These are phyloP conservation scores for Zosterops lateralis DNA, from an alignment of 2,113 vertebrate species.

Conservation along the genomic window DNA sequence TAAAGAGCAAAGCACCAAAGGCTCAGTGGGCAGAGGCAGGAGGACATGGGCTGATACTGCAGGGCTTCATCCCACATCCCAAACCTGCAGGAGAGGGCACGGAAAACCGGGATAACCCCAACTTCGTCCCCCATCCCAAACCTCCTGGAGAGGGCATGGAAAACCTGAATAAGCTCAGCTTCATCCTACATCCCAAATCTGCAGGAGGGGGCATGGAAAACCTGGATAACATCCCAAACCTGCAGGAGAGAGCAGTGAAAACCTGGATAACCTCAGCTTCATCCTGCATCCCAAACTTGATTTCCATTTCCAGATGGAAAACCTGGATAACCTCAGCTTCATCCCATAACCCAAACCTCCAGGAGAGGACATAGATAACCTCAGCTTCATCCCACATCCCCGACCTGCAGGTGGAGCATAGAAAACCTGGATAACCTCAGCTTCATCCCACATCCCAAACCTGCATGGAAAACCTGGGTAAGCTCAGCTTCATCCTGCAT, in stretches of 20 bases:
- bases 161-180: neutral
- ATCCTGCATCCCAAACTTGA: too few relatives aligned
- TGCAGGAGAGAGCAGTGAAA: too few relatives aligned
- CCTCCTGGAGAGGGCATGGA: neutral
- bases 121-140: neutral
- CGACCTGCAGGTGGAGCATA: too few relatives aligned
- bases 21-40: rapidly evolving
- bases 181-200: neutral
- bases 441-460: too few relatives aligned
- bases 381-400: neutral
- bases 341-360: neutral
- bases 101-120: neutral
- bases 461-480: too few relatives aligned
- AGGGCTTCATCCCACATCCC: neutral
- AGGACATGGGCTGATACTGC: neutral
- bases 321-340: neutral
- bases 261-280: too few relatives aligned
- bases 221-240: neutral
- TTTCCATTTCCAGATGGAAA: too few relatives aligned
- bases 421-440: too few relatives aligned
- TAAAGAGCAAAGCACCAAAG: neutral
- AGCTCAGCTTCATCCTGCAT: neutral
- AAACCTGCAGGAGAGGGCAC: neutral
- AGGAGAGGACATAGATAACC: neutral
- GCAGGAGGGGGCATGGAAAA: neutral